phyloP scores from a whole-genome alignment of 2,888 invertebrate genomes.

The Xanthorhoe spadicearia region DNA sequence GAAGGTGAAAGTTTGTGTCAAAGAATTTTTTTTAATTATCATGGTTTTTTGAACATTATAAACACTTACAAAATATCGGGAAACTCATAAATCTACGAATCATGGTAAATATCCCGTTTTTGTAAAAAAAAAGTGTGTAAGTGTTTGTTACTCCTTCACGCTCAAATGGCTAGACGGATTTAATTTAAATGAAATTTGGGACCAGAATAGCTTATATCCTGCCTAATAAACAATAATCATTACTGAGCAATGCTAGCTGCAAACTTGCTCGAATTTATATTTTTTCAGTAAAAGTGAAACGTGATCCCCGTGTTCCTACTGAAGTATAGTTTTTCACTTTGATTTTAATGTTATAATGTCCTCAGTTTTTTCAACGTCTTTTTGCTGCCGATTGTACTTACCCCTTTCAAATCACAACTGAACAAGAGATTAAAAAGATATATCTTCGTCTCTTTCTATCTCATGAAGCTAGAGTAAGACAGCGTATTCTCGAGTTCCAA shows the following conservation, averaged over 20 bases:
- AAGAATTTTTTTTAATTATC: too few species aligned
- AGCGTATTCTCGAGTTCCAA: constrained; percentile 37
- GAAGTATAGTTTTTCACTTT: neutral
- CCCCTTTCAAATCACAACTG: constrained; percentile 5
- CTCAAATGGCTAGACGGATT: too few species aligned
- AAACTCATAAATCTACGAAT: too few species aligned
- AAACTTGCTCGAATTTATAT: neutral
- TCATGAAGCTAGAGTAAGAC: constrained; percentile 28
- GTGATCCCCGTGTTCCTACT: neutral
- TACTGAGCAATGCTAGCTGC: neutral
- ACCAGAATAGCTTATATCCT: too few species aligned
- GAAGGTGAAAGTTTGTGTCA: too few species aligned
- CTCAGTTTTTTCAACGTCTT: neutral
- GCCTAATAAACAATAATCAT: neutral
- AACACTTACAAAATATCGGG: too few species aligned
- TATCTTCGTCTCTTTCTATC: constrained; percentile 21
- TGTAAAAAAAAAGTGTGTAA: too few species aligned
- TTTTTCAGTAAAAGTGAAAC: too few species aligned
- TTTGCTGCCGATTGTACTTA: neutral
- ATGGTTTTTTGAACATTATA: too few species aligned
- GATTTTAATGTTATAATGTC: neutral
- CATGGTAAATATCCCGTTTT: too few species aligned
- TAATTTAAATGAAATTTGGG: too few species aligned
- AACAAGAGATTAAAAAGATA: constrained; percentile 28
- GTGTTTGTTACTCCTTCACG: too few species aligned